Percentiles rank a stretch among this genome's conserved stretches.
Conservation (phyloP, 2,888 invertebrate genomes). For the Melinaea marsaeus region DNA sequence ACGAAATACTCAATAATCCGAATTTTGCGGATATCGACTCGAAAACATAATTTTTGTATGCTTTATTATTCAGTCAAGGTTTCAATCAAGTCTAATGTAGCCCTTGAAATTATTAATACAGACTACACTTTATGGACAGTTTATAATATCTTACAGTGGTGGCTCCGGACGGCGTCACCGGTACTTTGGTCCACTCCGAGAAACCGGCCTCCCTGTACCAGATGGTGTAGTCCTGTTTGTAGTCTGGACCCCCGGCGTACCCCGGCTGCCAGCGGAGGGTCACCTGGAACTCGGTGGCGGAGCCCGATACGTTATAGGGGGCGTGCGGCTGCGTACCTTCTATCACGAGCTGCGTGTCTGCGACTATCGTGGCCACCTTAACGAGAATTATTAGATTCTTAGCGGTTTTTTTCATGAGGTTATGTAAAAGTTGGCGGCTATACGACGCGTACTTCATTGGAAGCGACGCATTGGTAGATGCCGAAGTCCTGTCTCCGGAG, state of each 20-base stretch:
- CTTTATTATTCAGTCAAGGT: too few relatives aligned
- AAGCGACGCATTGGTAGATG: constrained; percentile 96
- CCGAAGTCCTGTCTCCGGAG: constrained; percentile 94
- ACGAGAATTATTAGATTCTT: too few relatives aligned
- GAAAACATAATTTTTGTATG: too few relatives aligned
- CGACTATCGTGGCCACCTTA: constrained; percentile 93
- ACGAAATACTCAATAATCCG: too few relatives aligned
- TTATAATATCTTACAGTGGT: constrained; percentile 71
- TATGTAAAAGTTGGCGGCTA: too few relatives aligned
- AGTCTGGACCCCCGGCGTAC: constrained; percentile 96
- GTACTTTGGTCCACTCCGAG: constrained; percentile 94
- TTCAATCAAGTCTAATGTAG: too few relatives aligned
- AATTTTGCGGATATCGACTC: too few relatives aligned
- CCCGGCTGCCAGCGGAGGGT: constrained; percentile 96
- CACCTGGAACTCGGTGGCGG: constrained; percentile 93
- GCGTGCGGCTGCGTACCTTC: constrained; percentile 98
- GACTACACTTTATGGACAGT: neutral
- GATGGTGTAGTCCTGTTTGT: constrained; percentile 96
- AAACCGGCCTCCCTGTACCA: constrained; percentile 95
- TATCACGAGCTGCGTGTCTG: constrained; percentile 91
- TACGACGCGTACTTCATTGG: constrained; percentile 82
- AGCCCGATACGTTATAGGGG: constrained; percentile 95
- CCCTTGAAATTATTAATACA: neutral
- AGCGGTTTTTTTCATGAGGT: too few relatives aligned
- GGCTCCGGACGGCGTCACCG: constrained; percentile 94